A percentile compares a stretch with the other conserved stretches of the same genome.
Conservation (phyloP, 2,888 invertebrate genomes). For the Sipha maydis region DNA sequence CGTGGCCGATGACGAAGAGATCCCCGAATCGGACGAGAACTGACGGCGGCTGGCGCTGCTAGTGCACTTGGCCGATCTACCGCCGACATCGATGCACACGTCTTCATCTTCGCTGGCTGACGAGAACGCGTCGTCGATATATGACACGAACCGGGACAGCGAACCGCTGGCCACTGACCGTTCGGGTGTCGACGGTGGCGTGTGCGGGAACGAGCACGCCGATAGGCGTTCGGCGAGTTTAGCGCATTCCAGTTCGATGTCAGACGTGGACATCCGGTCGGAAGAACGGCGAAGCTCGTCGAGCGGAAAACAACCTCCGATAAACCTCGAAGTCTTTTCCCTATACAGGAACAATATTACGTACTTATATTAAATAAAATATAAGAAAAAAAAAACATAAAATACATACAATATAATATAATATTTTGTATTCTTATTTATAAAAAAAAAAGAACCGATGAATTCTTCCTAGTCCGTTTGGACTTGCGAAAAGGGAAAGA, state of each 20-base stretch:
- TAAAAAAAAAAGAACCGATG: too few species aligned
- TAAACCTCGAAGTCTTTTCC: conserved; percentile 70
- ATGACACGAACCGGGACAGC: conserved; percentile 65
- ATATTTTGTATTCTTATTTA: too few species aligned
- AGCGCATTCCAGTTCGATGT: conserved; percentile 64
- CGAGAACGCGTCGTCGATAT: conserved; percentile 65
- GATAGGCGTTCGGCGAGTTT: conserved; percentile 65
- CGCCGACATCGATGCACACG: conserved; percentile 10
- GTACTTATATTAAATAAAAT: too few species aligned
- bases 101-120: conserved; percentile 64
- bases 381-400: too few species aligned
- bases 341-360: conserved; percentile 55
- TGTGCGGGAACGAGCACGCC: conserved; percentile 65
- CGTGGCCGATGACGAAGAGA: conserved; percentile 70
- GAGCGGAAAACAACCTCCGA: conserved; percentile 71
- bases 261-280: conserved; percentile 62
- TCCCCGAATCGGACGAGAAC: conserved; percentile 68
- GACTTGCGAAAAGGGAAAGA: too few species aligned
- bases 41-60: conserved; percentile 65
- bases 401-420: too few species aligned
- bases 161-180: conserved; percentile 63
- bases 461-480: too few species aligned
- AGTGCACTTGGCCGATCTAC: conserved; percentile 63
- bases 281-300: conserved; percentile 71
- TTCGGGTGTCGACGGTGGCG: conserved; percentile 58